These are phyloP conservation scores for Augochlorella aurata DNA, from an alignment of 2,888 invertebrate species.

Conservation along the genomic window DNA sequence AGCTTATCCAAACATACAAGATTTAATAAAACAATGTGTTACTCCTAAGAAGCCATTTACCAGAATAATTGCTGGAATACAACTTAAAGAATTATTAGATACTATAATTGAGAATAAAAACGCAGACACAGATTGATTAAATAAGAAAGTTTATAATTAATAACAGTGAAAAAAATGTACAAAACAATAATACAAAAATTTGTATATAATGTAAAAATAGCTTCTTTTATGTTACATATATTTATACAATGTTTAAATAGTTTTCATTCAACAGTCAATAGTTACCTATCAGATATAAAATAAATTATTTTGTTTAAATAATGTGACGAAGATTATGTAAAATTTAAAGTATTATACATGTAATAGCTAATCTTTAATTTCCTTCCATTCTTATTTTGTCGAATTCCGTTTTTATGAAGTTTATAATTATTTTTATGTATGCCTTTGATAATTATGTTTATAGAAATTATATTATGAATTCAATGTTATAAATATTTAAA, in stretches of 20 bases:
- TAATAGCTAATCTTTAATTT: neutral
- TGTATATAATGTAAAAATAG: neutral
- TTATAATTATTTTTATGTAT: neutral
- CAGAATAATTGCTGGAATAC: slow-evolving; percentile 72
- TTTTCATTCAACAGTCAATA: neutral
- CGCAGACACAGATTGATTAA: neutral
- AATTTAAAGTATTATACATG: neutral
- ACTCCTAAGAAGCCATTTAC: slow-evolving; percentile 65
- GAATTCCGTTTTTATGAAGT: neutral
- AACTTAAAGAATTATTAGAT: slow-evolving; percentile 70
- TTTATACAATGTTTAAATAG: neutral
- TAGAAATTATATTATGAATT: neutral
- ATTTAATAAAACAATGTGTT: slow-evolving; percentile 74
- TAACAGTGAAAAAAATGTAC: slow-evolving; percentile 3
- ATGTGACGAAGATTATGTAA: neutral
- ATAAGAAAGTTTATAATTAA: slow-evolving; percentile 1
- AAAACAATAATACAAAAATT: slow-evolving; percentile 16
- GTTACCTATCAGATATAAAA: neutral
- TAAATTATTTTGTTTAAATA: neutral
- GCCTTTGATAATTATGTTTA: neutral
- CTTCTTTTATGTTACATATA: neutral
- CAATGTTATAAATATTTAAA: neutral
- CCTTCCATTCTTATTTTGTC: neutral
- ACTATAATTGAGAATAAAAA: slow-evolving; percentile 59
- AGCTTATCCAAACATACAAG: slow-evolving; percentile 71